Evolutionary conservation across 2,888 invertebrate species (phyloP), one percentile per base, ranked within the genome.

Genomic region (Oligia strigilis): DNA sequence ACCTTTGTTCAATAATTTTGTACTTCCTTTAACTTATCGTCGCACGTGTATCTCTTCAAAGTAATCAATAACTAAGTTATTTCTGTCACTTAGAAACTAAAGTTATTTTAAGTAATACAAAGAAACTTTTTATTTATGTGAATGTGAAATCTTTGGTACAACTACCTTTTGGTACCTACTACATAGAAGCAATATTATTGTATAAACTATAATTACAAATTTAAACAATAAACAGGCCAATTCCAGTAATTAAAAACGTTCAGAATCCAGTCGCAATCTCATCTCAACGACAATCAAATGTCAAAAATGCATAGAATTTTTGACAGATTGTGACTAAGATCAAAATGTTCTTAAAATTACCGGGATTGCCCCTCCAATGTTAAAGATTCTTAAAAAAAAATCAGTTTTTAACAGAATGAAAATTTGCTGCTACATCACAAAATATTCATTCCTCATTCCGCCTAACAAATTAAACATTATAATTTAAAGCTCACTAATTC

Each of bases 21-120:
- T 69, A 29, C 52, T 66, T 5, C 43, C 29, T 58, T 49, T 2
- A 52, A 64, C 13, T 55, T 58, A 2, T 40, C 71, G 4, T n/a
- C 19, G 0, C 14, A 49, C 9, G 40, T 36, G 29, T 76, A 46
- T 29, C 2, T 73, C 60, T 81, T 81, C 73, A 84, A 87, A 87
- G 46, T 77, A 77, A 75, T 78, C 87, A 87, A 77, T 11, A 73
- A 64, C 77, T 75, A 71, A 72, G 13, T 87, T 75, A 74, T 62
- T 81, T 65, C 36, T 40, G n/a, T 73, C n/a, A 81, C 75, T 65
- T 77, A 85, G 0, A 43, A 46, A 36, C 43, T 75, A 55, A 77
- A 80, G 19, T 81, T 77, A 81, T 81, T 73, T 67, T 75, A 84
- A 81, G 73, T 85, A 84, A 84, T 85, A 87, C 84, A 73, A 70